Evolutionary conservation across 1,140 invertebrate species (phyloP), one percentile per base, ranked within the genome.

Genomic region (Acromyrmex charruanus): DNA sequence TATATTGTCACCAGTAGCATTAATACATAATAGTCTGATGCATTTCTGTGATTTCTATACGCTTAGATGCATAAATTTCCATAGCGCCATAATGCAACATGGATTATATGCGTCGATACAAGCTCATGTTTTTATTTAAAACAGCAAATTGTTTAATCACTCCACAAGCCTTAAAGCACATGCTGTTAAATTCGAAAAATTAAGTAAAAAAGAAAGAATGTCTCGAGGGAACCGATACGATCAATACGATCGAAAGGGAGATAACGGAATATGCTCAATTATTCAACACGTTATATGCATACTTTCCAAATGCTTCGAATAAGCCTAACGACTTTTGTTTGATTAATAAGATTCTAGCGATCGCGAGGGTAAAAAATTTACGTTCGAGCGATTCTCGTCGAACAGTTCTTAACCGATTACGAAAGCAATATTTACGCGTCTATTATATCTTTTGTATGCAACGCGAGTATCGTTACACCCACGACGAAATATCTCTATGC

Each of bases 401-500:
- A 59, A 74, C 39, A 51, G 28, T 74, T 28, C 80, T 63, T 35
- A 75, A 63, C 75, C 80, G 53, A 71, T 81, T 81, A 59, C 79
- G 55, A 74, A 74, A 58, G 3, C 68, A 39, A 61, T 35, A 59
- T 75, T 25, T 75, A 49, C 25, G 28, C 69, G 80, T 10, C 14
- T 44, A 44, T 44, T 31, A 44, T 51, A 63, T 58, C 21, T 31
- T 84, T 84, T 61, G 80, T 84, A 74, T 75, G 69, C 55, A 74
- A 35, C 10, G 39, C 55, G 69, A 75, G 55, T 71, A 58, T 82
- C 80, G 68, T 84, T 84, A 75, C 69, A 74, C 80, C 69, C 80
- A 84, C 80, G 80, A 74, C 69, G 55, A 61, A 61, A 75, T 75
- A 55, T 84, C 55, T 84, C 39, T 49, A 61, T 74, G 39, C 18